Percentiles rank a stretch among this genome's conserved stretches.
Evolutionary conservation across 2,113 vertebrate genomes (phyloP).

Genomic region (Psittacara wagleri): DNA sequence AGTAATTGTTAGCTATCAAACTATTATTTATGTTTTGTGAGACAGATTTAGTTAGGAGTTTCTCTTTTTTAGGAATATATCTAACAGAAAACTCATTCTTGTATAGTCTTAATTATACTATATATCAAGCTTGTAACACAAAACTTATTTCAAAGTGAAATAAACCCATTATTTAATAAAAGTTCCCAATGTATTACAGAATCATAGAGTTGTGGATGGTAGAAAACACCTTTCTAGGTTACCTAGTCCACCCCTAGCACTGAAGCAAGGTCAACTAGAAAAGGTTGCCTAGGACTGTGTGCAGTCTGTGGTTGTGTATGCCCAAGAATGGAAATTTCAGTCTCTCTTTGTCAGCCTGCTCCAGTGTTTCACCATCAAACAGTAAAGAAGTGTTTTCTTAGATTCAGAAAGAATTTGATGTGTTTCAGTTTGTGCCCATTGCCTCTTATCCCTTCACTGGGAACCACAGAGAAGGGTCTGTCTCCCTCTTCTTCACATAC

Average conservation of each 20-base stretch:
- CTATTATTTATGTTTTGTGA: neutral
- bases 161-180: neutral
- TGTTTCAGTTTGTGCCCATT: neutral
- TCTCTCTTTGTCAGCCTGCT: neutral
- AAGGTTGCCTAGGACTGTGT: neutral
- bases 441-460: neutral
- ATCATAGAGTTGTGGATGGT: neutral
- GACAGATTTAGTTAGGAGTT: neutral
- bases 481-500: neutral
- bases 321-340: neutral
- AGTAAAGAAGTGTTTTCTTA: neutral
- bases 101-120: neutral
- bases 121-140: neutral
- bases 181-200: neutral
- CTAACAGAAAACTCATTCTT: neutral
- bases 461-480: neutral
- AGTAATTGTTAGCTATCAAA: neutral
- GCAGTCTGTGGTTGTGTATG: neutral
- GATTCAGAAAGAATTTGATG: neutral
- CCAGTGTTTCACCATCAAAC: neutral
- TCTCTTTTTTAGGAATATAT: neutral
- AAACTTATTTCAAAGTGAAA: neutral
- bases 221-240: neutral
- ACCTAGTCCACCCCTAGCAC: neutral
- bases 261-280: neutral